Evolutionary conservation across 2,888 invertebrate genomes (phyloP).

Genomic region (Andricus curvator): DNA sequence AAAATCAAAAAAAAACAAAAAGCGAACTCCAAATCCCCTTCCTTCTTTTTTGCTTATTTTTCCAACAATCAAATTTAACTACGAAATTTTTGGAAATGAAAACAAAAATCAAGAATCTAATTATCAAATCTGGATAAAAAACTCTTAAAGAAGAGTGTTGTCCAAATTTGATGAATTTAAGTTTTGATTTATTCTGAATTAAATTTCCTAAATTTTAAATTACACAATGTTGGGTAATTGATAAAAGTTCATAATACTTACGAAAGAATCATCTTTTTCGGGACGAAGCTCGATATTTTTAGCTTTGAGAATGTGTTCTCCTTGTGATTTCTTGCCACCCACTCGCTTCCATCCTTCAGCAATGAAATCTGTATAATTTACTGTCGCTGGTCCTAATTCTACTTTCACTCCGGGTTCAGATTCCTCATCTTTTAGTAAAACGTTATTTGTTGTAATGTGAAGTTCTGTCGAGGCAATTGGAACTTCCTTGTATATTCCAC

Average conservation of each 20-base stretch:
- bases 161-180: no score
- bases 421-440: slow-evolving; percentile 63
- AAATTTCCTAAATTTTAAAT: no score
- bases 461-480: slow-evolving; percentile 84
- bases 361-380: slow-evolving; percentile 84
- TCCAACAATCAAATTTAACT: no score
- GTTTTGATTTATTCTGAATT: no score
- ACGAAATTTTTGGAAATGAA: no score
- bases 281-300: slow-evolving; percentile 85
- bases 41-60: no score
- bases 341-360: slow-evolving; percentile 84
- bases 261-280: slow-evolving; percentile 67
- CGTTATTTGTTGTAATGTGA: slow-evolving; percentile 80
- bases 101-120: no score
- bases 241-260: slow-evolving; percentile 51
- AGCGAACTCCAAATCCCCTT: no score
- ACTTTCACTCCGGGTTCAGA: slow-evolving; percentile 81
- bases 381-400: slow-evolving; percentile 80
- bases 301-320: slow-evolving; percentile 80
- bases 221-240: background rate
- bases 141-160: no score
- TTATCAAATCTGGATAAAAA: no score
- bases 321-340: slow-evolving; percentile 77
- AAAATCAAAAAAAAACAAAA: no score
- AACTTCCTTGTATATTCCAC: slow-evolving; percentile 80